Conservation (phyloP, 2,797 vertebrate genomes). For the Eutrigla gurnardus region DNA sequence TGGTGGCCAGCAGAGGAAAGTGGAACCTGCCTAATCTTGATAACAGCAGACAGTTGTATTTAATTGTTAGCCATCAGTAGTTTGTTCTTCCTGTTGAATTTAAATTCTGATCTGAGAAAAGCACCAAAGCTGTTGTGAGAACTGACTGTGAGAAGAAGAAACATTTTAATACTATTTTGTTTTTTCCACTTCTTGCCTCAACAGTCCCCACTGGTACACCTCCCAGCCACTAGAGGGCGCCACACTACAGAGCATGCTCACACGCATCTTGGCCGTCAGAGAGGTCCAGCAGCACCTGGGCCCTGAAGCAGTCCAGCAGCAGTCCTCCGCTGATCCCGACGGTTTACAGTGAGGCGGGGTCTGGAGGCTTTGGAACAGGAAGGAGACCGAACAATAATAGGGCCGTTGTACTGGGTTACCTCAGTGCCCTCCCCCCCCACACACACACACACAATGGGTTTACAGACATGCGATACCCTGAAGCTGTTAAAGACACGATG, state of each 20-base stretch:
- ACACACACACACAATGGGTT: conserved; percentile 27
- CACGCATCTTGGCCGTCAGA: conserved; percentile 92
- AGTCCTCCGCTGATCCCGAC: conserved; percentile 29
- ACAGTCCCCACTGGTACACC: conserved; percentile 94
- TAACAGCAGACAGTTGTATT: neutral
- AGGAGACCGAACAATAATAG: neutral
- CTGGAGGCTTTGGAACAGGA: neutral
- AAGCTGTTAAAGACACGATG: neutral
- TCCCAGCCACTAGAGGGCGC: conserved; percentile 88
- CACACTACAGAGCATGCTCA: conserved; percentile 96
- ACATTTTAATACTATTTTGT: neutral
- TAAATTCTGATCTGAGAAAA: too few species aligned
- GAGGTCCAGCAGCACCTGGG: conserved; percentile 92
- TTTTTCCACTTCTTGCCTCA: conserved; percentile 80
- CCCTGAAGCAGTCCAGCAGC: conserved; percentile 28
- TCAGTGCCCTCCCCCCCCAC: conserved; percentile 17
- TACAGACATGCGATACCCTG: conserved; percentile 29
- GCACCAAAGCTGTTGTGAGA: too few species aligned
- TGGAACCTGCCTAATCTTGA: too few species aligned
- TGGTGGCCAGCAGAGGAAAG: too few species aligned
- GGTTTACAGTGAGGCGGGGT: conserved; percentile 57
- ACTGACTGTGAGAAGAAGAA: too few species aligned
- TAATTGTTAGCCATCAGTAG: neutral
- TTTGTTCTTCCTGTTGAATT: too few species aligned
- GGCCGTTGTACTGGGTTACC: conserved; percentile 26